Evolutionary conservation across 2,888 invertebrate genomes (phyloP).

Genomic region (Hirtodrosophila trivittata): DNA sequence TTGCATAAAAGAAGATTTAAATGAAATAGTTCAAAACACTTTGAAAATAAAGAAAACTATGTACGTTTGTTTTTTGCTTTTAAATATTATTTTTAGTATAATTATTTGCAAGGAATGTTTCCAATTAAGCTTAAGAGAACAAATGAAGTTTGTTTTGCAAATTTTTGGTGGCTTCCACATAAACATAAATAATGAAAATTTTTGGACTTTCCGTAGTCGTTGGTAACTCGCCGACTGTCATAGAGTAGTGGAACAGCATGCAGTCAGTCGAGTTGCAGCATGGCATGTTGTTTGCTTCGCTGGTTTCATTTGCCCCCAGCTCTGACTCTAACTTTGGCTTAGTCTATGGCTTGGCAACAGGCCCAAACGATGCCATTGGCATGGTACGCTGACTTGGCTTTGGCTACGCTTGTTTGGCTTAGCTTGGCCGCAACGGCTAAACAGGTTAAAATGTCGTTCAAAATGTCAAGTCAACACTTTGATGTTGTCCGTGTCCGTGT

Average conservation of each 20-base stretch:
- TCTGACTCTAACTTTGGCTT: slow-evolving; percentile 11
- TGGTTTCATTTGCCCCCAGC: slow-evolving; percentile 68
- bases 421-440: slow-evolving; percentile 72
- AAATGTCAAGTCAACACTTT: slow-evolving; percentile 81
- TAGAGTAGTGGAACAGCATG: slow-evolving; percentile 54
- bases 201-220: neutral
- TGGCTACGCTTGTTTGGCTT: slow-evolving; percentile 73
- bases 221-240: neutral
- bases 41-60: too few relatives aligned
- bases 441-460: slow-evolving; percentile 81
- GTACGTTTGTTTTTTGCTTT: too few relatives aligned
- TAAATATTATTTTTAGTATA: too few relatives aligned
- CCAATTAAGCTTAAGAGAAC: too few relatives aligned
- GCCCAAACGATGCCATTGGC: slow-evolving; percentile 65
- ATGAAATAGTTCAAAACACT: too few relatives aligned
- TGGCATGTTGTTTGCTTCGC: slow-evolving; percentile 75
- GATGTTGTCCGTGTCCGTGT: slow-evolving; percentile 73
- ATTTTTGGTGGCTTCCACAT: too few relatives aligned
- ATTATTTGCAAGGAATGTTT: too few relatives aligned
- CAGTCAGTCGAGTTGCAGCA: slow-evolving; percentile 68
- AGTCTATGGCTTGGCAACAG: slow-evolving; percentile 56
- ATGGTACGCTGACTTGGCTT: slow-evolving; percentile 67
- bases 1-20: too few relatives aligned
- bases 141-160: too few relatives aligned
- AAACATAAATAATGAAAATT: too few relatives aligned